Base-by-base conservation (phyloP, 2,113 vertebrate species). In the Pithys albifrons region DNA sequence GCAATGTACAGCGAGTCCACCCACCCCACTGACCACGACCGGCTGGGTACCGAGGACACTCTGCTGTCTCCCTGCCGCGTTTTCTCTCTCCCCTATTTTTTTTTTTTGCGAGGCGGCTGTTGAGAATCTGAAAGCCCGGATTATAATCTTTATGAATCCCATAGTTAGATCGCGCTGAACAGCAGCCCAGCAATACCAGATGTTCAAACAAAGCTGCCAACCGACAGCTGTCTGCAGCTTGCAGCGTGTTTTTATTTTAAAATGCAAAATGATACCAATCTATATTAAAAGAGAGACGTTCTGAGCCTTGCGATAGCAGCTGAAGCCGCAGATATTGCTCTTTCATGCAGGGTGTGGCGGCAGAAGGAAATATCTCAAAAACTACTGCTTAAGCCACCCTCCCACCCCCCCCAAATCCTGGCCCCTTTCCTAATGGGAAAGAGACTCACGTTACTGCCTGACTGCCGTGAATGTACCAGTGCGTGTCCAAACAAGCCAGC, bases 121-220 rank as follows among this genome's bases (percentile, higher is more conserved):
- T 97, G 95, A 95, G 90, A 97, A 97, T 94, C 94, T 95, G 95
- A 97, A 97, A 97, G 95, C 95, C 94, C 3, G 95, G 96, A 97
- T 97, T 97, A 96, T 97, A 96, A 97, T 97, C 96, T 97, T 97
- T 96, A 97, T 97, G 97, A 97, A 98, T 97, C 97, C 96, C 97
- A 96, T 96, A 94, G 95, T 97, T 96, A 96, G 95, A 97, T 92
- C 48, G 33, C 1, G 29, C 96, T 95, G 97, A 97, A 97, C 93
- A 97, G 96, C 97, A 97, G 93, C 96, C 97, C 96, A 96, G 97
- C 95, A 97, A 96, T 95, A 97, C 96, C 97, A 98, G 97, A 97
- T 98, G 97, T 97, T 97, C 97, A 95, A 94, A 96, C 95, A 96
- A 96, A 96, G 96, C 96, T 98, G 97, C 97, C 97, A 98, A 97